Percentiles rank a stretch among this genome's conserved stretches.
Conservation (phyloP, 2,888 invertebrate genomes). For the Drosophila prostipennis region DNA sequence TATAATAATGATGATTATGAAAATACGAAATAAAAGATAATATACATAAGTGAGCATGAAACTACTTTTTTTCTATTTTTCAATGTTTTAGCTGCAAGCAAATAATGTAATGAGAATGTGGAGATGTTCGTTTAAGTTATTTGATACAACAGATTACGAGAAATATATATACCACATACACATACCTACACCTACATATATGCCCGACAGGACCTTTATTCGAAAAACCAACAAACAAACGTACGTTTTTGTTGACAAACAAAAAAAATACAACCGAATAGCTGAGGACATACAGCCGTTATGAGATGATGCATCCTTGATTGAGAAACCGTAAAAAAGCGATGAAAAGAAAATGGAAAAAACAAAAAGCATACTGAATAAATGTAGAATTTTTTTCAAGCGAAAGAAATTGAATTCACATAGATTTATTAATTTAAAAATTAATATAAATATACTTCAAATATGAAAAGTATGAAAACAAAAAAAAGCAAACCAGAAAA, state of each 20-base stretch:
- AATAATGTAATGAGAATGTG: slow-evolving; percentile 63
- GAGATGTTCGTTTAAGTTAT: slow-evolving; percentile 62
- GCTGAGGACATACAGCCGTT: slow-evolving; percentile 56
- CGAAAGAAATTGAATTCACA: slow-evolving; percentile 70
- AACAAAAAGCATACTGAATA: slow-evolving; percentile 50
- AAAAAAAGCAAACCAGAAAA: slow-evolving; percentile 22
- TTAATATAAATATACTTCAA: slow-evolving; percentile 73
- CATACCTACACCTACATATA: slow-evolving; percentile 26
- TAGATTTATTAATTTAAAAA: slow-evolving; percentile 82
- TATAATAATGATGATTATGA: slow-evolving; percentile 31
- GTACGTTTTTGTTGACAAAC: slow-evolving; percentile 29
- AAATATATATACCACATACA: slow-evolving; percentile 38
- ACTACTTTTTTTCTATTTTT: slow-evolving; percentile 66
- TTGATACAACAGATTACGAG: slow-evolving; percentile 54
- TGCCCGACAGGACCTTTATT: slow-evolving; percentile 54
- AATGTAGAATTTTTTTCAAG: slow-evolving; percentile 76
- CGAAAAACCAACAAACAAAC: slow-evolving; percentile 30
- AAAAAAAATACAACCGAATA: slow-evolving; percentile 32
- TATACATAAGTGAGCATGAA: slow-evolving; percentile 50
- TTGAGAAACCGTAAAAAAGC: slow-evolving; percentile 47
- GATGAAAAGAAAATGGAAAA: slow-evolving; percentile 8
- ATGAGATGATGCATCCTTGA: slow-evolving; percentile 58
- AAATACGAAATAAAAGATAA: slow-evolving; percentile 57
- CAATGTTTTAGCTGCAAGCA: slow-evolving; percentile 80
- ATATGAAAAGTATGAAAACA: slow-evolving; percentile 66